These are phyloP conservation scores for Equus przewalskii DNA, from an alignment of 2,113 vertebrate genomes.

Conservation along the genomic window DNA sequence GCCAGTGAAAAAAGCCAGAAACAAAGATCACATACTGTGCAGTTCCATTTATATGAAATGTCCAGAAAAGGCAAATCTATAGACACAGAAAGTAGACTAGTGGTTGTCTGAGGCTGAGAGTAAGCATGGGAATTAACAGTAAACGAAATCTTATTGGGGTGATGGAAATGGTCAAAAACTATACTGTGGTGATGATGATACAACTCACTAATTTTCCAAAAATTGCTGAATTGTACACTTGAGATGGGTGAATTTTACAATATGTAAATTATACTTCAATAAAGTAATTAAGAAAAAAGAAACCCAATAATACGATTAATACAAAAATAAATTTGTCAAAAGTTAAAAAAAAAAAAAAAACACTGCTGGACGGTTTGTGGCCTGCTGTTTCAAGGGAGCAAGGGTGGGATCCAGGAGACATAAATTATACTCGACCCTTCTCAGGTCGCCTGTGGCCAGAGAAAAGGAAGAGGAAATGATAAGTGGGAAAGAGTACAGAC, in stretches of 20 bases:
- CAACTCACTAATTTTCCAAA: background rate
- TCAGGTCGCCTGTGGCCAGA: background rate
- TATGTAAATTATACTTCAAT: background rate
- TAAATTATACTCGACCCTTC: background rate
- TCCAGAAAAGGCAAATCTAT: background rate
- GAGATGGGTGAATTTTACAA: background rate
- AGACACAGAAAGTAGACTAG: background rate
- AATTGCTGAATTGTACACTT: background rate
- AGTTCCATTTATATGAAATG: background rate
- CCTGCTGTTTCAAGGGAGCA: background rate
- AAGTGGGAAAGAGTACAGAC: background rate
- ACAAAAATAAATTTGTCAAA: constrained; percentile 10
- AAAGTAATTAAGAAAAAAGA: background rate
- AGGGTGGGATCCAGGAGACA: background rate
- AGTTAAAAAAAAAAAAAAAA: background rate
- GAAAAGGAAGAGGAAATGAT: background rate
- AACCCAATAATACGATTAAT: background rate
- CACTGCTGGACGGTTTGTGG: background rate
- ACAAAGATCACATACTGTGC: background rate
- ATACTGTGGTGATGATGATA: background rate
- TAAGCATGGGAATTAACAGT: background rate
- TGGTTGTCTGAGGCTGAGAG: background rate
- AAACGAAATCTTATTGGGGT: background rate
- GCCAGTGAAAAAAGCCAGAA: background rate
- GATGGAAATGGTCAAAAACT: background rate